Evolutionary conservation across 37 sponge, comb jelly and placozoan genomes (phyloP), one percentile per base, ranked within the genome.

Genomic region (Haliclona indistincta): DNA sequence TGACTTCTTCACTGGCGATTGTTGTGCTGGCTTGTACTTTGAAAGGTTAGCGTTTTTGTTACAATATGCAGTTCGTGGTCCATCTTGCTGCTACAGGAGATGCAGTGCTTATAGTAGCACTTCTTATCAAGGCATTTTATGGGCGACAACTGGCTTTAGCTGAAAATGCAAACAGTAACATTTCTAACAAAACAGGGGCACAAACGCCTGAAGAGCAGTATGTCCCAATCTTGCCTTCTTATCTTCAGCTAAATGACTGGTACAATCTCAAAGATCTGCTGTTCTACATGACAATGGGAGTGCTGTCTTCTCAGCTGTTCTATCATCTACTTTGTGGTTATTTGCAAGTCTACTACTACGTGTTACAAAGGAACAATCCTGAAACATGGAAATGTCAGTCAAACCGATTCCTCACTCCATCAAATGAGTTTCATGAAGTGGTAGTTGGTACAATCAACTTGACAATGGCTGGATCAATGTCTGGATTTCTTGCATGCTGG

Each of bases 301-400:
- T 67, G 20, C 28, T 17, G 3, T 78, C 78, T 7, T 78, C 78
- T 17, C 43, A 42, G 32, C 19, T 78, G 32, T 54, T 78, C 56
- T 78, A 78, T 20, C 78, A 78, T 15, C 7, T 69, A 44, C 15
- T 82, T 23, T 82, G 83, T 35, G 83, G 76, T 0, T 34, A 41
- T 54, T 39, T 82, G 0, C 67, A 82, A 56, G 10, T 63, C 43
- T 75, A 82, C 33, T 82, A 38, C 67, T 82, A 82, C 76, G 41
- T 26, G 26, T 28, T 43, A 38, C 67, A 51, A 37, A 30, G 83
- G 30, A 44, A 45, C 28, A 25, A 51, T 17, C 60, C 75, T 10
- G 56, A 63, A 13, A 34, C 43, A 37, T 82, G 83, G 83, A 82
- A 82, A 37, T 82, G 83, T 54, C 83, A 82, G 54, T 76, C 83